A percentile compares a stretch with the other conserved stretches of the same genome.
phyloP scores from a whole-genome alignment of 1,140 invertebrate species.

The Diorhabda sublineata region DNA sequence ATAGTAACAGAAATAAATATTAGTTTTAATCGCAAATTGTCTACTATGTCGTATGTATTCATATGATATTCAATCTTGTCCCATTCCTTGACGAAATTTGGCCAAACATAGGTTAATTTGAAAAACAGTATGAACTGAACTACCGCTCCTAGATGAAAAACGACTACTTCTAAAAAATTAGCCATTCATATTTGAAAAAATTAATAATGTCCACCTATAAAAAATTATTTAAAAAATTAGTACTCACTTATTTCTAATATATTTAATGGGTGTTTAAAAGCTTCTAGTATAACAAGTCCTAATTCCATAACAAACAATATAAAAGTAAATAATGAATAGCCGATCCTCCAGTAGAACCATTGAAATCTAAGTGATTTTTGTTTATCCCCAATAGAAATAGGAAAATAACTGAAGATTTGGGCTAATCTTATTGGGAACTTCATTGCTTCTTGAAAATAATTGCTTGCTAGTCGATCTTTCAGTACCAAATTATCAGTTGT shows the following conservation, averaged over 20 bases:
- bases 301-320: not conserved
- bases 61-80: slow-evolving; percentile 10
- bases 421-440: slow-evolving; percentile 18
- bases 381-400: slow-evolving; percentile 12
- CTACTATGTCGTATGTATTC: not conserved
- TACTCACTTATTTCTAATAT: not conserved
- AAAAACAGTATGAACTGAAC: slow-evolving; percentile 8
- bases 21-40: not conserved
- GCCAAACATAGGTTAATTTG: slow-evolving; percentile 15
- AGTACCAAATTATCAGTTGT: not conserved
- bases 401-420: slow-evolving; percentile 27
- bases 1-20: not conserved
- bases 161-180: not conserved
- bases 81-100: slow-evolving; percentile 21
- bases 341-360: slow-evolving; percentile 21
- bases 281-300: not conserved
- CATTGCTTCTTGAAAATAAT: slow-evolving; percentile 17
- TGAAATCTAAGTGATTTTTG: slow-evolving; percentile 9
- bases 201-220: not conserved
- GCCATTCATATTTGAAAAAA: not conserved
- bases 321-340: slow-evolving; percentile 16
- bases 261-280: not conserved
- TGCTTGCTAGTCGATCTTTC: not conserved
- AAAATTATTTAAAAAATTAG: not conserved
- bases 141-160: not conserved